These are phyloP conservation scores for Tamias sibiricus DNA, from an alignment of 2,113 vertebrate species.

Conservation along the genomic window DNA sequence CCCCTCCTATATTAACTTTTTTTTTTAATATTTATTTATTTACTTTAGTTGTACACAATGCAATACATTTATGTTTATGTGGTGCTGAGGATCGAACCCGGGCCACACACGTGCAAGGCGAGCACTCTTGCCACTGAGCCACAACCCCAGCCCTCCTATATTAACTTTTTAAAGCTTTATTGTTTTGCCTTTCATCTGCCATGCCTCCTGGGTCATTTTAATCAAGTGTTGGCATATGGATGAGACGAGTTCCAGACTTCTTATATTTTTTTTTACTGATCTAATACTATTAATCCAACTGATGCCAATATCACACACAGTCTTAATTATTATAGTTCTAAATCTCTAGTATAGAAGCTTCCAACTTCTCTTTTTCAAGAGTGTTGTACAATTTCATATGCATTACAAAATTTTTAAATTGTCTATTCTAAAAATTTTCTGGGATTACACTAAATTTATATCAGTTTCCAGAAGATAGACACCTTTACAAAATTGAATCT, in stretches of 20 bases:
- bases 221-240: not conserved
- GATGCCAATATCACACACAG: not conserved
- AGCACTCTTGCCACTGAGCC: too few species aligned
- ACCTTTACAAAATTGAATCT: not conserved
- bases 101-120: too few species aligned
- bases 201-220: not conserved
- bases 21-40: too few species aligned
- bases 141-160: not conserved
- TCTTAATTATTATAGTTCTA: constrained; percentile 14
- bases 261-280: not conserved
- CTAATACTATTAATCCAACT: not conserved
- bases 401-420: not conserved
- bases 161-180: not conserved
- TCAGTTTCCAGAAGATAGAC: not conserved
- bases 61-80: too few species aligned
- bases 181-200: constrained; percentile 10
- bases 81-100: too few species aligned
- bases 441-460: not conserved
- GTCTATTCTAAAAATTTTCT: not conserved
- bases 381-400: not conserved
- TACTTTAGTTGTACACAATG: too few species aligned
- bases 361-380: constrained; percentile 19
- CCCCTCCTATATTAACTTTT: not conserved
- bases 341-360: not conserved
- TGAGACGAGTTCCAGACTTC: not conserved